phyloP scores from a whole-genome alignment of 2,888 invertebrate genomes.

The Coenonympha glycerion region DNA sequence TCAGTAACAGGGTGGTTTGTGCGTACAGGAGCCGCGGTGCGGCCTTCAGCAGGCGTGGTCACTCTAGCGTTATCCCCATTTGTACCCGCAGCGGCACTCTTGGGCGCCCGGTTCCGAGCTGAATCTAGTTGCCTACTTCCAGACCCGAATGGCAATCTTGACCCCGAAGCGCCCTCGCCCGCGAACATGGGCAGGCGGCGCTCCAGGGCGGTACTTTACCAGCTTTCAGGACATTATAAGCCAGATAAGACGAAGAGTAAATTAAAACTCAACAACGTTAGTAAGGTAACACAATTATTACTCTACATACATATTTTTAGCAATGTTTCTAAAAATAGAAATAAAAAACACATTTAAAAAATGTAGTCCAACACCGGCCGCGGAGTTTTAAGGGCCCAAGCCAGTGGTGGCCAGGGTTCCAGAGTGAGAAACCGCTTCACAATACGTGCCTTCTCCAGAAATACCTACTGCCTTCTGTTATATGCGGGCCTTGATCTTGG shows the following conservation, averaged over 20 bases:
- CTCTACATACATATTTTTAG: too few species aligned
- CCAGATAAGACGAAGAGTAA: slow-evolving; percentile 95
- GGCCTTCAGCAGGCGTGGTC: slow-evolving; percentile 77
- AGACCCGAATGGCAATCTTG: slow-evolving; percentile 89
- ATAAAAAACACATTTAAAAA: too few species aligned
- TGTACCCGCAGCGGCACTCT: slow-evolving; percentile 84
- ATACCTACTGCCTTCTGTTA: too few species aligned
- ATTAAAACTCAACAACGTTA: slow-evolving; percentile 95
- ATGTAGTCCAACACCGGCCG: too few species aligned
- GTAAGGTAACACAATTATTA: slow-evolving; percentile 63
- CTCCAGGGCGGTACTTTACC: slow-evolving; percentile 96
- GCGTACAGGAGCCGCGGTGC: slow-evolving; percentile 76
- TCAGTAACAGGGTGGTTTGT: slow-evolving; percentile 72
- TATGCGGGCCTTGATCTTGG: too few species aligned
- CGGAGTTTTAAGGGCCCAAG: too few species aligned
- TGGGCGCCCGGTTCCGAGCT: slow-evolving; percentile 87
- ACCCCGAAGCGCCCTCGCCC: slow-evolving; percentile 86
- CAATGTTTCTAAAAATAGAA: too few species aligned
- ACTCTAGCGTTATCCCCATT: slow-evolving; percentile 78
- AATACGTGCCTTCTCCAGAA: too few species aligned
- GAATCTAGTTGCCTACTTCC: slow-evolving; percentile 86
- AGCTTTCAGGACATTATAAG: slow-evolving; percentile 97
- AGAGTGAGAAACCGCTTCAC: too few species aligned
- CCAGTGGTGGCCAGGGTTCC: too few species aligned
- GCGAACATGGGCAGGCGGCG: slow-evolving; percentile 93